These are phyloP conservation scores for Lampris megalopsis DNA, from an alignment of 2,113 vertebrate genomes.

Conservation along the genomic window DNA sequence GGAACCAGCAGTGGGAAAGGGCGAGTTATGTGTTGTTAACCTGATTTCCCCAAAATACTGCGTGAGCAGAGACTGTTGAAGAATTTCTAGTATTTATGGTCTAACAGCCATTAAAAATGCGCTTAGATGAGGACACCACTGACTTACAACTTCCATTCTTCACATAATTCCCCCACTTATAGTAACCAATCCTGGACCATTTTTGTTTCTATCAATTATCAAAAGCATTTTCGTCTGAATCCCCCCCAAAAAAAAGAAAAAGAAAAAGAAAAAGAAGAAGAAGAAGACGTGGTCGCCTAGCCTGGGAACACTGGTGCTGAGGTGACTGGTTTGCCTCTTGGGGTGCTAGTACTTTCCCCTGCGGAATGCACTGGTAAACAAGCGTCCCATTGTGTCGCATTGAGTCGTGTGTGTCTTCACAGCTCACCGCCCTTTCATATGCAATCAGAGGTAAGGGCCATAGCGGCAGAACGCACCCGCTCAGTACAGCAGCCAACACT, in stretches of 20 bases:
- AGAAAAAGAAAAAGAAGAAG: too few species aligned
- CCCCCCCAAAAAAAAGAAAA: neutral
- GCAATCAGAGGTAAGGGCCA: conserved; percentile 77
- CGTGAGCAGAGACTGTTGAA: too few species aligned
- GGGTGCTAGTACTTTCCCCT: conserved; percentile 80
- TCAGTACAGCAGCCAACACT: conserved; percentile 82
- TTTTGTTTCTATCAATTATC: conserved; percentile 32
- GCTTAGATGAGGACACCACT: too few species aligned
- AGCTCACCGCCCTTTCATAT: conserved; percentile 78
- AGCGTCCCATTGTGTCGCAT: conserved; percentile 79
- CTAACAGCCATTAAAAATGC: too few species aligned
- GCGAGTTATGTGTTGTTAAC: too few species aligned
- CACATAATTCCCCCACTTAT: too few species aligned
- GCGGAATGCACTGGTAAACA: conserved; percentile 83
- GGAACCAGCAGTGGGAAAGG: too few species aligned
- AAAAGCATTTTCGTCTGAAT: conserved; percentile 24
- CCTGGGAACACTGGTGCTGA: conserved; percentile 79
- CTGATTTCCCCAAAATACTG: too few species aligned
- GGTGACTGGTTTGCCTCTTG: conserved; percentile 81
- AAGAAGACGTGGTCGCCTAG: conserved; percentile 60
- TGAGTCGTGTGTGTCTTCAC: conserved; percentile 75
- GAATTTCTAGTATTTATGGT: too few species aligned
- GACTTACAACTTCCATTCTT: too few species aligned
- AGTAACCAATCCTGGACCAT: too few species aligned
- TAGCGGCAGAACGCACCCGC: conserved; percentile 84